phyloP scores from a whole-genome alignment of 1,140 invertebrate genomes.

The Callitettix versicolor region DNA sequence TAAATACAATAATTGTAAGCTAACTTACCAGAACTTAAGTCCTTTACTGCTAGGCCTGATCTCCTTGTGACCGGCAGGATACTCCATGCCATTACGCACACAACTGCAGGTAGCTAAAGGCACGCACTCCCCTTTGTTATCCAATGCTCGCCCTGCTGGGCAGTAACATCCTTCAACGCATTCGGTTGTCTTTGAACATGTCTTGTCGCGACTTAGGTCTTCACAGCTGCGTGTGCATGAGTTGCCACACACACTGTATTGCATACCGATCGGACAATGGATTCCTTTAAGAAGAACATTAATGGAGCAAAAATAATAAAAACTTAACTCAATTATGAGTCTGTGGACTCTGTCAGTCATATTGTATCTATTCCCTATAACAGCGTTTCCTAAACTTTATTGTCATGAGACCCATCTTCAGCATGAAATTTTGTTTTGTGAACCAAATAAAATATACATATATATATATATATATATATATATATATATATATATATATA shows the following conservation, averaged over 20 bases:
- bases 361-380: too few relatives aligned
- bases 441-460: too few relatives aligned
- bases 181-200: slow-evolving; percentile 39
- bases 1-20: too few relatives aligned
- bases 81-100: slow-evolving; percentile 55
- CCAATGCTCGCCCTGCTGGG: slow-evolving; percentile 60
- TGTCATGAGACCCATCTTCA: too few relatives aligned
- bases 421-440: too few relatives aligned
- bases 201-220: slow-evolving; percentile 39
- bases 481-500: too few relatives aligned
- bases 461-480: too few relatives aligned
- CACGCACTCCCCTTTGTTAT: slow-evolving; percentile 61
- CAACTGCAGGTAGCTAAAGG: slow-evolving; percentile 66
- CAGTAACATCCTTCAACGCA: slow-evolving; percentile 87
- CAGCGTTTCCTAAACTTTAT: too few relatives aligned
- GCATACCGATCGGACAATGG: slow-evolving; percentile 63
- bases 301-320: too few relatives aligned
- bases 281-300: slow-evolving; percentile 40
- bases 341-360: too few relatives aligned
- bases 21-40: slow-evolving; percentile 53
- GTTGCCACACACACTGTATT: slow-evolving; percentile 67
- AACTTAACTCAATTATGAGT: too few relatives aligned
- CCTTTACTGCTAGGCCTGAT: slow-evolving; percentile 51
- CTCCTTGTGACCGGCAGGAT: slow-evolving; percentile 61
- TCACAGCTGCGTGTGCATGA: slow-evolving; percentile 59